phyloP scores from a whole-genome alignment of 53 echinoderm and acorn worm species.

The Paracentrotus lividus region DNA sequence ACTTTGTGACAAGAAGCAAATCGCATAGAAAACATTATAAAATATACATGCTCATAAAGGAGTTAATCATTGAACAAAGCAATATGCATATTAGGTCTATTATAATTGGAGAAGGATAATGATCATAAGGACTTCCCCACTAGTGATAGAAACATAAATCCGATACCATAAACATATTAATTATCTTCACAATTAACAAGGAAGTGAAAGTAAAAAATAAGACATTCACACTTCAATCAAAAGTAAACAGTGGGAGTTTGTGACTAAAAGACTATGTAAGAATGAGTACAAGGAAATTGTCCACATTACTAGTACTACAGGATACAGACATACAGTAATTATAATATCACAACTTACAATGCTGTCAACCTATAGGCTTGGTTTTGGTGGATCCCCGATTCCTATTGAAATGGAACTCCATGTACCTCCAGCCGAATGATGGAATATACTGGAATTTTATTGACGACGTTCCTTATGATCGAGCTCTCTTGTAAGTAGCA shows the following conservation, averaged over 20 bases:
- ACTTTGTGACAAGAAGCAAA: too few relatives aligned
- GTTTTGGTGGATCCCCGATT: neutral
- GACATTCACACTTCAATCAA: neutral
- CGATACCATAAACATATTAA: too few relatives aligned
- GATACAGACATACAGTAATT: neutral
- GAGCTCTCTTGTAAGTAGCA: neutral
- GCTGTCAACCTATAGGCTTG: neutral
- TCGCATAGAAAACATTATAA: too few relatives aligned
- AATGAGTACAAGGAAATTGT: neutral
- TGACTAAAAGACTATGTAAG: neutral
- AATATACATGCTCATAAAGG: too few relatives aligned
- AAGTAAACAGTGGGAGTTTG: neutral
- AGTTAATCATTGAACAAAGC: too few relatives aligned
- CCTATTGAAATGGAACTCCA: neutral
- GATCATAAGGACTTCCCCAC: neutral
- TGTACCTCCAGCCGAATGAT: neutral
- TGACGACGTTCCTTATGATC: neutral
- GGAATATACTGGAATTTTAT: neutral
- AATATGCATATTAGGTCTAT: too few relatives aligned
- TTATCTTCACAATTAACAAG: neutral
- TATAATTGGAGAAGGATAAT: neutral
- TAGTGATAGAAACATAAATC: neutral
- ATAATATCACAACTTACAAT: neutral
- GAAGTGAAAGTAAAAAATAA: slow-evolving; percentile 24
- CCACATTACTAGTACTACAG: neutral